These are phyloP conservation scores for Celastrina argiolus DNA, from an alignment of 2,888 invertebrate genomes.

Conservation along the genomic window DNA sequence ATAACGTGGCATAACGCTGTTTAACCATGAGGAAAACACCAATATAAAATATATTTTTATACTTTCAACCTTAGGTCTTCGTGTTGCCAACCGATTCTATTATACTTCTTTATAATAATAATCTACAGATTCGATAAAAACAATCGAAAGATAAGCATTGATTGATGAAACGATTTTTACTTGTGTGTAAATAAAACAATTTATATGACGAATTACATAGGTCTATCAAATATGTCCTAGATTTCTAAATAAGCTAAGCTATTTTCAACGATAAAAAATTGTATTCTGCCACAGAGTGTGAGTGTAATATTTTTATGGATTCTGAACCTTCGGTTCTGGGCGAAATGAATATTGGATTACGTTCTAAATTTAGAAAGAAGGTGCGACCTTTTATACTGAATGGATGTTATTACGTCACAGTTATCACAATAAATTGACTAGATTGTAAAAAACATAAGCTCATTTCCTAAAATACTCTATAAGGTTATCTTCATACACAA, in stretches of 20 bases:
- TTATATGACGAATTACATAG: not conserved
- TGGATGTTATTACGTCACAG: not conserved
- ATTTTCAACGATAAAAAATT: not conserved
- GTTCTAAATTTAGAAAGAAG: conserved; percentile 4
- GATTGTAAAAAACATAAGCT: not conserved
- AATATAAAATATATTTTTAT: not conserved
- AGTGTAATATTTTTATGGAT: not conserved
- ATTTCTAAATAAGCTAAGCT: not conserved
- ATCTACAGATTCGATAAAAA: not conserved
- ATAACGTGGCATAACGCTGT: not conserved
- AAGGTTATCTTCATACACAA: no score
- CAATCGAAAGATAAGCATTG: conserved; percentile 1
- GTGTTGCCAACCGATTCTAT: not conserved
- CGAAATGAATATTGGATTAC: conserved; percentile 1
- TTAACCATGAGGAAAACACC: not conserved
- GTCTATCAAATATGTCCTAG: not conserved
- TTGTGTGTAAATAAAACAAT: not conserved
- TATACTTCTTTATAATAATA: not conserved
- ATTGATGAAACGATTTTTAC: not conserved
- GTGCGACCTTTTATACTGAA: not conserved
- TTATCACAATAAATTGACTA: not conserved
- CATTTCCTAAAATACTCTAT: no score
- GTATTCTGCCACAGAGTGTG: not conserved
- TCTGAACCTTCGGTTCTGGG: not conserved
- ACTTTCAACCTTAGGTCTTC: no score